Conservation (phyloP, 2,888 invertebrate species). For the Caenorhabditis wallacei region DNA sequence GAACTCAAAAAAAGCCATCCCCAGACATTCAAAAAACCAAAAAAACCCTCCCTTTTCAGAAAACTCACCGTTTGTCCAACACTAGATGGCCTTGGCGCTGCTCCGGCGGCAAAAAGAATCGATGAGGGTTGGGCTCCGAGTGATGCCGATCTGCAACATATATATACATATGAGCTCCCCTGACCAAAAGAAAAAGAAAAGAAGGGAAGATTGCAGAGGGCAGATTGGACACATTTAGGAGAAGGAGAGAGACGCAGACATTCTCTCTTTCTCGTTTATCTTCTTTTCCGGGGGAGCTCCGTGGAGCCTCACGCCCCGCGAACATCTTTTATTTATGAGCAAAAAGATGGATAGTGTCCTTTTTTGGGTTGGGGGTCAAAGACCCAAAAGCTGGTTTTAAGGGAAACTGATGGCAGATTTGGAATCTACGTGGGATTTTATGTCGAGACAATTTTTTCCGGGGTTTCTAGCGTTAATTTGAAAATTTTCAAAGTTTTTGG, state of each 20-base stretch:
- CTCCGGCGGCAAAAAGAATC: constrained; percentile 41
- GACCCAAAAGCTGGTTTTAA: not conserved
- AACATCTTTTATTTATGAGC: constrained; percentile 61
- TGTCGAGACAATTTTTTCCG: not conserved
- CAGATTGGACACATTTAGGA: constrained; percentile 15
- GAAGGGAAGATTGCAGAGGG: constrained; percentile 42
- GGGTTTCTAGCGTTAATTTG: too few species aligned
- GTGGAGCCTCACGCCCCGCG: constrained; percentile 14
- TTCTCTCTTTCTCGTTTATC: constrained; percentile 45
- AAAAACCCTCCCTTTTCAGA: too few species aligned
- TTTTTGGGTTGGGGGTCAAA: constrained; percentile 3
- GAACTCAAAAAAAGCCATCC: not conserved
- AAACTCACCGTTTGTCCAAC: constrained; percentile 45
- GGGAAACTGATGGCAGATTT: too few species aligned
- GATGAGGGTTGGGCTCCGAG: constrained; percentile 62
- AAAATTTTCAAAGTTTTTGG: not conserved
- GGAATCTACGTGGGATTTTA: too few species aligned
- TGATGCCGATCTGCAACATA: constrained; percentile 60
- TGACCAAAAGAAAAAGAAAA: not conserved
- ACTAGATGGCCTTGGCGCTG: constrained; percentile 40
- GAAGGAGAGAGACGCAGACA: constrained; percentile 39
- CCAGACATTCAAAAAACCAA: not conserved
- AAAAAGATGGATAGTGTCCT: not conserved
- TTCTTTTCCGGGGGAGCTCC: constrained; percentile 40
- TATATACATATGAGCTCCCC: not conserved